A percentile compares a stretch with the other conserved stretches of the same genome.
Conservation (phyloP, 2,113 vertebrate species). For the Jaculus jaculus region DNA sequence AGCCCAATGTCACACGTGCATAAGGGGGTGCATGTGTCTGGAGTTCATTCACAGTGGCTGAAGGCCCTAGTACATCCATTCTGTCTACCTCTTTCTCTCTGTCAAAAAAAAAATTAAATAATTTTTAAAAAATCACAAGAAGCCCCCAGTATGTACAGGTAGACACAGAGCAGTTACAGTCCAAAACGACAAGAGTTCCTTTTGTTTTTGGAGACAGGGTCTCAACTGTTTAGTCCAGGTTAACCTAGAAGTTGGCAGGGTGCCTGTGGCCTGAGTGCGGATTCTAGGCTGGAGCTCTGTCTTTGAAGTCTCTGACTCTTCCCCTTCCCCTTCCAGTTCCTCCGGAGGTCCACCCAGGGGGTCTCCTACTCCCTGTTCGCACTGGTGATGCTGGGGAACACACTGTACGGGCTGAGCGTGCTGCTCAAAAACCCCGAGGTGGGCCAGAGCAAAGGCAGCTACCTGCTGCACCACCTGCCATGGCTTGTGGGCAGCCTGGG, state of each 20-base stretch:
- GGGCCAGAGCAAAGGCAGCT: constrained; percentile 86
- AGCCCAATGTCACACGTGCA: too few relatives aligned
- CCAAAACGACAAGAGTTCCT: not conserved
- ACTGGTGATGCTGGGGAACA: constrained; percentile 95
- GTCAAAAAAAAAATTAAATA: too few relatives aligned
- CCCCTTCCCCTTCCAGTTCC: constrained; percentile 81
- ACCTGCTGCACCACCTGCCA: constrained; percentile 93
- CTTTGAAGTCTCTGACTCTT: not conserved
- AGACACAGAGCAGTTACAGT: rapidly evolving
- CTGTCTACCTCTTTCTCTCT: too few relatives aligned
- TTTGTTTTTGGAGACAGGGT: not conserved
- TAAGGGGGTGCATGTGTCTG: too few relatives aligned
- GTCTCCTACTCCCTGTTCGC: constrained; percentile 94
- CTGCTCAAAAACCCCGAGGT: constrained; percentile 93
- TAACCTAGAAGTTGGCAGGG: too few relatives aligned
- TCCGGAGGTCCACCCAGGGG: constrained; percentile 92
- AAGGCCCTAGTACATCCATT: too few relatives aligned
- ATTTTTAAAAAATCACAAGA: too few relatives aligned
- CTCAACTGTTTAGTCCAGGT: not conserved
- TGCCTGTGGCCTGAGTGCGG: not conserved
- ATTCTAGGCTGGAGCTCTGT: not conserved
- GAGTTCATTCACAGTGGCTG: too few relatives aligned
- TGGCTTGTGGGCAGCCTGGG: constrained; percentile 98
- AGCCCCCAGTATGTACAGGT: rapidly evolving
- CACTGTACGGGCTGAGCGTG: constrained; percentile 91